These are phyloP conservation scores for Eudyptes chrysolophus DNA, from an alignment of 2,113 vertebrate species.

Conservation along the genomic window DNA sequence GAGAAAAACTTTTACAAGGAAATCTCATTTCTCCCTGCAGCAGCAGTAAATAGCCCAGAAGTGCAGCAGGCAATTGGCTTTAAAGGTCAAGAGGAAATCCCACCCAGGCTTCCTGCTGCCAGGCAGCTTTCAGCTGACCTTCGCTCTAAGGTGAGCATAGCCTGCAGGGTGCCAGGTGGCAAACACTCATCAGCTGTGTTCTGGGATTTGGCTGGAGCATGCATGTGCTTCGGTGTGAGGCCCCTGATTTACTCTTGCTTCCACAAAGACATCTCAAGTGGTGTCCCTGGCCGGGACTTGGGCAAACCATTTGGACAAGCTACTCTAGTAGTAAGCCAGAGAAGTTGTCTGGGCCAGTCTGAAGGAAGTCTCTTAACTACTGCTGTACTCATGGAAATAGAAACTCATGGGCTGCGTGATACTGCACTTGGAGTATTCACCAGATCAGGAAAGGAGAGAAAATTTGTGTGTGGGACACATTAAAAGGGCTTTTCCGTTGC, in stretches of 20 bases:
- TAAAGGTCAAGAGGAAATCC: neutral
- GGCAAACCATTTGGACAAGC: neutral
- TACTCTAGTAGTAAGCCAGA: neutral
- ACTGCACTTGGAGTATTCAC: neutral
- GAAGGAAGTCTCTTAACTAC: neutral
- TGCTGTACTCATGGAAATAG: neutral
- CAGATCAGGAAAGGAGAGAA: neutral
- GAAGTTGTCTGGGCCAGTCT: neutral
- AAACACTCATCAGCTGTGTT: accelerated
- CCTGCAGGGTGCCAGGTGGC: accelerated
- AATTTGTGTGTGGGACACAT: neutral
- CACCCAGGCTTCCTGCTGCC: neutral
- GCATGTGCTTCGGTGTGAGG: accelerated
- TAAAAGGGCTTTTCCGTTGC: neutral
- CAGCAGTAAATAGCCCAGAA: neutral
- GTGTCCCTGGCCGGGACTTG: accelerated
- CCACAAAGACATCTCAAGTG: neutral
- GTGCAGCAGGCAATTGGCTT: neutral
- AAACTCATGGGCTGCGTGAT: neutral
- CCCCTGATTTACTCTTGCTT: neutral
- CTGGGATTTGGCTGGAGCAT: neutral
- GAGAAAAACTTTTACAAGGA: neutral
- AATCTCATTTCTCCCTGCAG: neutral
- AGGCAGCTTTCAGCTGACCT: neutral
- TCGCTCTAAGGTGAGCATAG: neutral